Evolutionary conservation across 2,113 vertebrate species (phyloP).

Genomic region (Parotia lawesii): DNA sequence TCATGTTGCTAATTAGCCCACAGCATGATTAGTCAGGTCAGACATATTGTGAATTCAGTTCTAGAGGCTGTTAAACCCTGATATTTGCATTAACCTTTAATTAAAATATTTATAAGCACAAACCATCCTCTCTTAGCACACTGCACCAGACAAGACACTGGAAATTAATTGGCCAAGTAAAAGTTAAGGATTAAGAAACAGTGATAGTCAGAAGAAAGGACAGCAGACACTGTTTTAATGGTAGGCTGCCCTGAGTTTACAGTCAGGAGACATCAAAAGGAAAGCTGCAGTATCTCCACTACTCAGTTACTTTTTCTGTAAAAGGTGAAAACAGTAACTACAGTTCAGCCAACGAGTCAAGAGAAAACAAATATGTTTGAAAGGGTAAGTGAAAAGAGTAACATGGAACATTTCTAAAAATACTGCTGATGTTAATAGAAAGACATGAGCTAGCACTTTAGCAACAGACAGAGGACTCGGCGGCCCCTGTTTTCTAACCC

Average conservation of each 20-base stretch:
- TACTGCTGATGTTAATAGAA: background rate
- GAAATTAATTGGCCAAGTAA: background rate
- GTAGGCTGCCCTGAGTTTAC: background rate
- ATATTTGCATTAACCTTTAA: background rate
- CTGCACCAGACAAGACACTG: background rate
- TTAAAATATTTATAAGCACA: background rate
- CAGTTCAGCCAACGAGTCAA: background rate
- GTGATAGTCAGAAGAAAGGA: background rate
- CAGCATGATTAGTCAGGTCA: background rate
- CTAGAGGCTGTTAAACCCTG: background rate
- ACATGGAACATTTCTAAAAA: conserved; percentile 10
- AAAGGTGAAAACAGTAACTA: background rate
- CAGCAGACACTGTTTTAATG: background rate
- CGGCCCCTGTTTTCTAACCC: background rate
- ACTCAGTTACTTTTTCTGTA: background rate
- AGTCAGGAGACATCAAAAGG: background rate
- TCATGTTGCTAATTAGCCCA: background rate
- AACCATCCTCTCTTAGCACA: background rate
- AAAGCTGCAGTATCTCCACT: background rate
- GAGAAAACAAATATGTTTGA: background rate
- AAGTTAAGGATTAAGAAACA: background rate
- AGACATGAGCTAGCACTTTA: conserved; percentile 11
- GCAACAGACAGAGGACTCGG: background rate
- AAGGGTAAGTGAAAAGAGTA: background rate
- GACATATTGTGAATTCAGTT: background rate